Evolutionary conservation across 2,113 vertebrate genomes (phyloP), one percentile per base, ranked within the genome.

Genomic region (Oriolus oriolus): DNA sequence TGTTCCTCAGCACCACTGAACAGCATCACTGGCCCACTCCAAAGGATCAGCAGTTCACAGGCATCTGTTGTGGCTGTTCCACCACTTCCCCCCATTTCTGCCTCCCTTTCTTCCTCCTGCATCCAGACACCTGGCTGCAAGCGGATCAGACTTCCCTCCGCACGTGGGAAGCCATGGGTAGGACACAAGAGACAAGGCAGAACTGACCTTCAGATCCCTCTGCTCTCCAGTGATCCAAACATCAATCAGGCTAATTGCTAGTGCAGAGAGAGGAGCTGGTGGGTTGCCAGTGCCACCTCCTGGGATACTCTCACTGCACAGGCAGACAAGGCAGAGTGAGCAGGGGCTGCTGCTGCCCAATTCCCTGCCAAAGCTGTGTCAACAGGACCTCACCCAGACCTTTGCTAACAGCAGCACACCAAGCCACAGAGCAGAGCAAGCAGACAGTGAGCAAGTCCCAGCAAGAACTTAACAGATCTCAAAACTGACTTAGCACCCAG

Each of bases 221-320:
- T 56, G 23, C 50, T 80, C 11, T 2, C 8, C n/a, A 14, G 50
- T 13, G n/a, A 59, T 54, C 39, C 71, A 47, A 92, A 63, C 0
- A 53, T 41, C 3, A n/a, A 85, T 19, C 28, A 49, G 76, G 61
- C n/a, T 61, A 60, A 87, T 44, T 85, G 53, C 53, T 9, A 39
- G 37, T 4, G 6, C 39, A 33, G 22, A 54, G 17, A 64, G 53
- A 86, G 63, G 45, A 45, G 33, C 42, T 11, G 6, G 41, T 6
- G 14, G 47, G 68, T 79, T 88, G 87, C 68, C 88, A 77, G 70
- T 89, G 93, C 94, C 95, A 94, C 10, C 85, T 49, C 79, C 84
- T 69, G 54, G 69, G 60, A 23, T 15, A 27, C 28, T 41, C 28
- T 4, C 75, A 41, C 41, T 69, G 80, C 49, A 63, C 47, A 69